Conservation (phyloP, 2,888 invertebrate species). For the Deroplatys truncata region DNA sequence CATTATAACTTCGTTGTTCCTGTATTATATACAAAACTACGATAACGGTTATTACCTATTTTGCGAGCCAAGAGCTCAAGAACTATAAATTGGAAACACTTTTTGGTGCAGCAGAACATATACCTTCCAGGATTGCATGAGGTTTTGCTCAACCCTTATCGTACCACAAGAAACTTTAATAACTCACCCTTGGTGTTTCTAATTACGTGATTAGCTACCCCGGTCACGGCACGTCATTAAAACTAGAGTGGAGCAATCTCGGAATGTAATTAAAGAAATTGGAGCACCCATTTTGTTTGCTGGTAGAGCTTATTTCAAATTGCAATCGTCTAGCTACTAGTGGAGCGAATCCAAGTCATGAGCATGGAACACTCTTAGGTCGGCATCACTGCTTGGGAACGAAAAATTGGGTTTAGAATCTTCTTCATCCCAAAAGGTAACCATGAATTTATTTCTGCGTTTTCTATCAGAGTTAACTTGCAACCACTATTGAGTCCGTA, state of each 20-base stretch:
- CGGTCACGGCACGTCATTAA: neutral
- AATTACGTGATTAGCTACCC: neutral
- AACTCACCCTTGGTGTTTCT: neutral
- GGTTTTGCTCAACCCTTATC: neutral
- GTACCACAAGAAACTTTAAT: neutral
- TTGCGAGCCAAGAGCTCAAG: neutral
- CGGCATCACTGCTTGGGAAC: no score
- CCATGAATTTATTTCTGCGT: no score
- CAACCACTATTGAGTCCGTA: no score
- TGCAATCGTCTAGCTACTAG: neutral
- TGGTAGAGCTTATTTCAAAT: neutral
- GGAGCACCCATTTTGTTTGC: neutral
- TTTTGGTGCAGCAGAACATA: neutral
- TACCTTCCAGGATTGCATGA: neutral
- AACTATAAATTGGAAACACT: neutral
- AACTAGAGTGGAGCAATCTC: neutral
- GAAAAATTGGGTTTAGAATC: no score
- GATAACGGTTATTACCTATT: no score
- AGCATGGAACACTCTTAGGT: no score
- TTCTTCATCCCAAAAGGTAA: no score
- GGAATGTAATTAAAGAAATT: slow-evolving; percentile 5
- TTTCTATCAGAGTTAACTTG: no score
- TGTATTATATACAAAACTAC: no score
- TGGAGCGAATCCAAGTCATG: neutral
- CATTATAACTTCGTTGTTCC: no score